A percentile compares a stretch with the other conserved stretches of the same genome.
Evolutionary conservation across 1,140 invertebrate genomes (phyloP).

Genomic region (Tigriopus japonicus): DNA sequence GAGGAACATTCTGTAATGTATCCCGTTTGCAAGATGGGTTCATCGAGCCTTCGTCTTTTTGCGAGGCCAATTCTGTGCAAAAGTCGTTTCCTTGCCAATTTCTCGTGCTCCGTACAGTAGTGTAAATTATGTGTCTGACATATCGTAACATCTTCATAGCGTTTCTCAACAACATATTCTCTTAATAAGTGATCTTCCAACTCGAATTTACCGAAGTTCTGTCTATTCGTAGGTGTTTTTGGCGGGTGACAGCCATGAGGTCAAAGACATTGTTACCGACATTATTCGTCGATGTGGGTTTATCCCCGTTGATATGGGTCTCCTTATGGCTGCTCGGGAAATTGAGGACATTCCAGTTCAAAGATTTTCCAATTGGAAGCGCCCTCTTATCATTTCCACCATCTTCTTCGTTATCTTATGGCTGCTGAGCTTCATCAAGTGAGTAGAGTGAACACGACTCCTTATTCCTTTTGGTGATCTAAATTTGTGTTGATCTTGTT

Average conservation of each 20-base stretch:
- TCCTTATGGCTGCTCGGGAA: slow-evolving; percentile 17
- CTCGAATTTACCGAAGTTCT: too few species aligned
- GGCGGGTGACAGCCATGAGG: slow-evolving; percentile 17
- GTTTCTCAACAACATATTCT: too few species aligned
- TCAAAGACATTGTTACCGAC: slow-evolving; percentile 15
- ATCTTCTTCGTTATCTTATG: slow-evolving; percentile 19
- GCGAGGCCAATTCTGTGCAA: too few species aligned
- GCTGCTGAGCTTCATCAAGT: slow-evolving; percentile 18
- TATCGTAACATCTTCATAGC: too few species aligned
- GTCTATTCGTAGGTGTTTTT: slow-evolving; percentile 21
- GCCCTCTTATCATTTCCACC: slow-evolving; percentile 17
- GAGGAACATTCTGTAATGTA: too few species aligned
- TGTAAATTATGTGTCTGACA: too few species aligned
- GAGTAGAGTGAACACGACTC: neutral
- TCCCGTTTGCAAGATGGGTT: too few species aligned
- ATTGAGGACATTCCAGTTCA: slow-evolving; percentile 19
- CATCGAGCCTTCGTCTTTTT: too few species aligned
- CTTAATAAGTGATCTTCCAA: too few species aligned
- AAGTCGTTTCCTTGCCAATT: too few species aligned
- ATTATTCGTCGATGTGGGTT: slow-evolving; percentile 18
- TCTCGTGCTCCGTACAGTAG: too few species aligned
- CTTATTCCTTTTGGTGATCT: neutral
- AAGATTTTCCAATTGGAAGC: slow-evolving; percentile 19
- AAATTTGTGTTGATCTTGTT: neutral
- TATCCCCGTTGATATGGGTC: slow-evolving; percentile 19